These are phyloP conservation scores for Hybognathus amarus DNA, from an alignment of 2,797 vertebrate genomes.

Conservation along the genomic window DNA sequence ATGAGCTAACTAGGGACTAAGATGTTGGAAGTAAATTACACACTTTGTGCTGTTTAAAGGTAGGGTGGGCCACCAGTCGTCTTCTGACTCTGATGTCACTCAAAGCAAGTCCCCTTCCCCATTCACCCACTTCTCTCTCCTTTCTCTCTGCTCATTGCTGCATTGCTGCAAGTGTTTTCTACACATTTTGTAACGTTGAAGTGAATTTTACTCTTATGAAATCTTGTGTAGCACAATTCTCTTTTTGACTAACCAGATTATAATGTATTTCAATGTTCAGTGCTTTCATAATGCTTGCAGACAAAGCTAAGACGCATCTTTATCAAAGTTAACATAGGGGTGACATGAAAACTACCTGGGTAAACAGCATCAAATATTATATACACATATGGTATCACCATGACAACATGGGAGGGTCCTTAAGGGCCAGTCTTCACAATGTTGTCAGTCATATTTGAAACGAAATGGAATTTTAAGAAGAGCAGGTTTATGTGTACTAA, in stretches of 20 bases:
- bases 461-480: neutral
- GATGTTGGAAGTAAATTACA: slow-evolving; percentile 47
- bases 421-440: slow-evolving; percentile 8
- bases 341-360: slow-evolving; percentile 52
- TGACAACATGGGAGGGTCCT: slow-evolving; percentile 19
- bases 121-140: slow-evolving; percentile 26
- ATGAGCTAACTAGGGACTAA: slow-evolving; percentile 40
- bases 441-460: slow-evolving; percentile 35
- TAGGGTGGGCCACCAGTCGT: slow-evolving; percentile 41
- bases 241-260: slow-evolving; percentile 36
- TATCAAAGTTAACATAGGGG: slow-evolving; percentile 15
- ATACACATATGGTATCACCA: slow-evolving; percentile 10
- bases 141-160: slow-evolving; percentile 45
- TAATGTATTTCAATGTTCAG: slow-evolving; percentile 45
- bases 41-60: slow-evolving; percentile 42
- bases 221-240: slow-evolving; percentile 54
- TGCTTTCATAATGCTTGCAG: slow-evolving; percentile 48
- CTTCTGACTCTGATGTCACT: slow-evolving; percentile 39
- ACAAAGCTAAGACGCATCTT: slow-evolving; percentile 42
- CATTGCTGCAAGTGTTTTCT: slow-evolving; percentile 50
- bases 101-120: slow-evolving; percentile 26
- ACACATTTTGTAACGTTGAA: slow-evolving; percentile 54
- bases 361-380: slow-evolving; percentile 36
- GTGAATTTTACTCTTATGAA: slow-evolving; percentile 44
- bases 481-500: slow-evolving; percentile 17